Evolutionary conservation across 2,797 vertebrate species (phyloP).

Genomic region (Scarus forsteni): DNA sequence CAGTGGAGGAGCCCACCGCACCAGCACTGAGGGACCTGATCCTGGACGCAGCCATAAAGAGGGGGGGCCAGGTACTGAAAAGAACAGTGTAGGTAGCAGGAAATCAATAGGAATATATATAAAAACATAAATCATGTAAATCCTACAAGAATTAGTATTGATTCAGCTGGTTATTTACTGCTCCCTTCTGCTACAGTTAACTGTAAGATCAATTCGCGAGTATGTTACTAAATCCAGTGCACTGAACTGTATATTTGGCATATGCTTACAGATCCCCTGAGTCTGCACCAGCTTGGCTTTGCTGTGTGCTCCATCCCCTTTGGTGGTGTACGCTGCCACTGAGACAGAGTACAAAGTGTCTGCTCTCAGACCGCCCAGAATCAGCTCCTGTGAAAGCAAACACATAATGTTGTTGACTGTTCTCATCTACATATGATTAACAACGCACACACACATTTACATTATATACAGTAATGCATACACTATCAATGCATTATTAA

Average conservation of each 20-base stretch:
- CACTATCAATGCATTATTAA: no score
- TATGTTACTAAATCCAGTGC: slow-evolving; percentile 64
- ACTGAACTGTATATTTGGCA: slow-evolving; percentile 52
- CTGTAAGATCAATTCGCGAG: slow-evolving; percentile 61
- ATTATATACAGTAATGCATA: no score
- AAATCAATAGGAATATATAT: slow-evolving; percentile 50
- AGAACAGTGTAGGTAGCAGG: slow-evolving; percentile 49
- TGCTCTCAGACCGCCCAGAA: slow-evolving; percentile 90
- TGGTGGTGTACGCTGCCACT: slow-evolving; percentile 86
- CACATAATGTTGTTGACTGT: slow-evolving; percentile 16
- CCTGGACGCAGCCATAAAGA: slow-evolving; percentile 88
- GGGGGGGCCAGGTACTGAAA: slow-evolving; percentile 90
- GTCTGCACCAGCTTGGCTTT: slow-evolving; percentile 91
- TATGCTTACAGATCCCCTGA: slow-evolving; percentile 87
- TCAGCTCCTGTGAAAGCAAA: slow-evolving; percentile 85
- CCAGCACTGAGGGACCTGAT: slow-evolving; percentile 85
- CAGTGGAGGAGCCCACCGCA: slow-evolving; percentile 88
- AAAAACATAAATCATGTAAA: slow-evolving; percentile 53
- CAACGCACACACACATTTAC: not conserved
- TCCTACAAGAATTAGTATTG: slow-evolving; percentile 64
- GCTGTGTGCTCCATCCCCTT: slow-evolving; percentile 93
- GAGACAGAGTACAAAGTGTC: slow-evolving; percentile 93
- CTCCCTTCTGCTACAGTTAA: slow-evolving; percentile 36
- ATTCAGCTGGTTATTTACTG: slow-evolving; percentile 65
- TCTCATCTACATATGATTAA: slow-evolving; percentile 9